Percentiles rank a stretch among this genome's conserved stretches.
Conservation (phyloP, 92 coral and sea anemone species). For the Porites lobata region DNA sequence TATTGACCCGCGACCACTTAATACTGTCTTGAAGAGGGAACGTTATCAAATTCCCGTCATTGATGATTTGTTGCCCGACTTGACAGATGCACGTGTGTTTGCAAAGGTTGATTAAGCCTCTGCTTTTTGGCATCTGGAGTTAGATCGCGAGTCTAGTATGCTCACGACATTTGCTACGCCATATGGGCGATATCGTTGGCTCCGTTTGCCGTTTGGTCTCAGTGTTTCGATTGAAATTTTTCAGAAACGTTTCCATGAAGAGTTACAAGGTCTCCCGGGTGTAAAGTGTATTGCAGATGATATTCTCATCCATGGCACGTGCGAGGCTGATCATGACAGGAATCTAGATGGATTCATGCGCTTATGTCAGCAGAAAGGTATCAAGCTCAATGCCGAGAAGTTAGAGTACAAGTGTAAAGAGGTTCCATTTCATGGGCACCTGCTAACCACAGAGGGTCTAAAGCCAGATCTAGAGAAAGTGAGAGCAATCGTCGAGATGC, state of each 20-base stretch:
- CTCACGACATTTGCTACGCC: too few relatives aligned
- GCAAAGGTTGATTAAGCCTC: not conserved
- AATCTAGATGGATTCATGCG: constrained; percentile 23
- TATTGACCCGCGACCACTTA: too few relatives aligned
- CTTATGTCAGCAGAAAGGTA: constrained; percentile 38
- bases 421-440: constrained; percentile 60
- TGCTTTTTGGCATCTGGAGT: constrained; percentile 31
- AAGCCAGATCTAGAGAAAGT: constrained; percentile 40
- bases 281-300: too few relatives aligned
- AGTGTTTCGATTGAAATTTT: constrained; percentile 53
- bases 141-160: not conserved
- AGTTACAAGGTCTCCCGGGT: not conserved
- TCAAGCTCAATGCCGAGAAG: constrained; percentile 41
- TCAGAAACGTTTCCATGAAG: constrained; percentile 52
- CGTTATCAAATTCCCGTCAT: too few relatives aligned
- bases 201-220: constrained; percentile 17
- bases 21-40: too few relatives aligned
- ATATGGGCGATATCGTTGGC: too few relatives aligned
- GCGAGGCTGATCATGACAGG: constrained; percentile 36
- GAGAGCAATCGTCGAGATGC: constrained; percentile 31
- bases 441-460: constrained; percentile 49
- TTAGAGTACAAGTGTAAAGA: constrained; percentile 48
- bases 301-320: constrained; percentile 2
- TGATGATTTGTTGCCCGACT: too few relatives aligned
- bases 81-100: constrained; percentile 46